Evolutionary conservation across 2,888 invertebrate species (phyloP), one percentile per base, ranked within the genome.

Genomic region (Noctuana brunneofusca): DNA sequence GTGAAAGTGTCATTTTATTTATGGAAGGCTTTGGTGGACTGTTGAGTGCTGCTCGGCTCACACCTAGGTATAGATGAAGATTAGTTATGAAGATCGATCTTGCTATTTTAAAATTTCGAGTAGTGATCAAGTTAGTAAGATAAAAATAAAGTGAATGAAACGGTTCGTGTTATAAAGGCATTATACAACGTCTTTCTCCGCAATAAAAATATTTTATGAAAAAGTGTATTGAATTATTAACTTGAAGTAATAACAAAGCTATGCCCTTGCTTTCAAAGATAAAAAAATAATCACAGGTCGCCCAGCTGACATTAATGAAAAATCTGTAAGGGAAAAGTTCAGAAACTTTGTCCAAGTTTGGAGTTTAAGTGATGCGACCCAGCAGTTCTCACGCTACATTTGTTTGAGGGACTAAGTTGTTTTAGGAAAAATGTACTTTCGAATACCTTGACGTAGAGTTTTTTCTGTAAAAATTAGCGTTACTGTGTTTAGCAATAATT

Each of bases 241-340:
- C n/a, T n/a, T n/a, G n/a, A n/a, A n/a, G n/a, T n/a, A n/a, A n/a
- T n/a, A n/a, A n/a, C n/a, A n/a, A n/a, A n/a, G n/a, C n/a, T n/a
- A 30, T 6, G 9, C 6, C 5, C 30, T 30, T 30, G 30, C 38
- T n/a, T 38, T 43, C 20, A 20, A 11, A 20, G 65, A 74, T 16
- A 24, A 35, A 75, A 76, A 72, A 76, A 72, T 75, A 75, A 76
- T 75, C 72, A 72, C 71, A 65, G 64, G 66, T 70, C 69, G 69
- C 38, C 38, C 16, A 65, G 69, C 72, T 46, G 54, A 58, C 49
- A 50, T 69, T 70, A 65, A 71, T 68, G 66, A 72, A 72, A 69
- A 70, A 68, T 68, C 68, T 65, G 63, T 38, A 68, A 69, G 68
- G 65, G 67, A 69, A 65, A 69, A 66, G 66, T 66, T 68, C 58